These are phyloP conservation scores for Sarcophaga caerulescens DNA, from an alignment of 2,888 invertebrate genomes.

Conservation along the genomic window DNA sequence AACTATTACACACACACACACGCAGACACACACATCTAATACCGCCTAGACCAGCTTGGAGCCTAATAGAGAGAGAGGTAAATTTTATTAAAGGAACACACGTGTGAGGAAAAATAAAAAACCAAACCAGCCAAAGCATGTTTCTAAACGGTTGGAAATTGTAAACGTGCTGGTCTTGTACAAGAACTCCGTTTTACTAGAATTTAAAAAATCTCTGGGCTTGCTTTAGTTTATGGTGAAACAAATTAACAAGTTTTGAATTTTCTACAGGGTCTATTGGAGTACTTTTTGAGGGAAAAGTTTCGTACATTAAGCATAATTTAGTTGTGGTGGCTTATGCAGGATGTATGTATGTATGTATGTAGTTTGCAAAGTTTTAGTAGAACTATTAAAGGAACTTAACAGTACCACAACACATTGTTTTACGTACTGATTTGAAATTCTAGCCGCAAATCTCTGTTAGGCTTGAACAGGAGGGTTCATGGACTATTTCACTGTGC, in stretches of 20 bases:
- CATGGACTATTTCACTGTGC: no score
- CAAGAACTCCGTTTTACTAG: background rate
- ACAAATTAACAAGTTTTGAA: background rate
- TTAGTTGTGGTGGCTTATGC: conserved; percentile 32
- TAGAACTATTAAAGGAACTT: conserved; percentile 3
- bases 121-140: background rate
- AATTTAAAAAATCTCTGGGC: background rate
- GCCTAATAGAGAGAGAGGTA: no score
- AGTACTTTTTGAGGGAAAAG: background rate
- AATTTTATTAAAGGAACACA: background rate
- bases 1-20: background rate
- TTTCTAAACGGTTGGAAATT: background rate
- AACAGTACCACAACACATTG: background rate
- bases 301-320: conserved; percentile 19
- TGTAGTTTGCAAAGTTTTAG: conserved; percentile 19
- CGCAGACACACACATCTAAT: background rate
- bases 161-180: background rate
- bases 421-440: background rate
- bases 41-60: no score
- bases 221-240: background rate
- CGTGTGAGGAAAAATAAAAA: background rate
- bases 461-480: background rate
- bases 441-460: background rate
- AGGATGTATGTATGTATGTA: no score
- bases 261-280: background rate